These are phyloP conservation scores for Meta bourneti DNA, from an alignment of 2,888 invertebrate species.

Conservation along the genomic window DNA sequence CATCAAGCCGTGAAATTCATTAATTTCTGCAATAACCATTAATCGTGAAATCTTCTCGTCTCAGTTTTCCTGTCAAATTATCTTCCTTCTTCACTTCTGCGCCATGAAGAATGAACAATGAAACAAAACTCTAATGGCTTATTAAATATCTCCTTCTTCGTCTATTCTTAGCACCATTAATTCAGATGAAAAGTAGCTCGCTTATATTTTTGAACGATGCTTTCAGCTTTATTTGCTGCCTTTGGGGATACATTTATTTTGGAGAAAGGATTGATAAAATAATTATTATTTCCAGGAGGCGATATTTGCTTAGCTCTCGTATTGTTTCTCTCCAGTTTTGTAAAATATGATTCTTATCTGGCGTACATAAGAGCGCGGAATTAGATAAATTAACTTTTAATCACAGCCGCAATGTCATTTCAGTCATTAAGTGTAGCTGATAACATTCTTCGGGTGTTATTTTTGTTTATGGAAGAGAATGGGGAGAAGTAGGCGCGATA, in stretches of 20 bases:
- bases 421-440: too few species aligned
- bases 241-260: neutral
- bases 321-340: neutral
- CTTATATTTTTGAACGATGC: neutral
- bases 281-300: too few species aligned
- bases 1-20: neutral
- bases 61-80: neutral
- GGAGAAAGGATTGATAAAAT: too few species aligned
- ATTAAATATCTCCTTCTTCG: slow-evolving; percentile 12
- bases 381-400: too few species aligned
- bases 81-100: neutral
- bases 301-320: too few species aligned
- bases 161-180: slow-evolving; percentile 27
- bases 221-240: neutral
- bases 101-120: neutral
- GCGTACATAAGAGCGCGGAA: neutral
- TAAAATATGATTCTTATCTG: neutral
- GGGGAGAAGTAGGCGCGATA: too few species aligned
- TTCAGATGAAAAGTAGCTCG: neutral
- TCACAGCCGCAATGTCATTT: too few species aligned
- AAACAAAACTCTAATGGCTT: slow-evolving; percentile 4
- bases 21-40: neutral
- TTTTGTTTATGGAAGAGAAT: too few species aligned
- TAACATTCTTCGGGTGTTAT: too few species aligned
- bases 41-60: neutral